Evolutionary conservation across 2,113 vertebrate genomes (phyloP).

Genomic region (Oncorhynchus kisutch): DNA sequence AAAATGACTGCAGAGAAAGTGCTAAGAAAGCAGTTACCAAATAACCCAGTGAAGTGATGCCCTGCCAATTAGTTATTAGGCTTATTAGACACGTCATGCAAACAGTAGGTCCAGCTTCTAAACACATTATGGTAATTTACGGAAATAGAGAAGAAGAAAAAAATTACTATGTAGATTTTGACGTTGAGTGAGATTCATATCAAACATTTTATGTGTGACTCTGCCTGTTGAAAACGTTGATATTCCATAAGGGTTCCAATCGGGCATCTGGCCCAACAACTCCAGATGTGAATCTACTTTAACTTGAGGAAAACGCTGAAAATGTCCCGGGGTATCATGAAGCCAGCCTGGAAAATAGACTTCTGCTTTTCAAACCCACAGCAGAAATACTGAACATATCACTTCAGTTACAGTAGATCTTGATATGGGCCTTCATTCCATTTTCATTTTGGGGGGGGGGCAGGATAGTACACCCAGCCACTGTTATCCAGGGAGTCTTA

Average conservation of each 20-base stretch:
- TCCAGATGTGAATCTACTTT: constrained; percentile 65
- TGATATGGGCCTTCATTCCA: neutral
- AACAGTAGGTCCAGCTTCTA: neutral
- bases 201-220: constrained; percentile 30
- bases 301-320: constrained; percentile 38
- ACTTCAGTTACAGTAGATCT: constrained; percentile 19
- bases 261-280: constrained; percentile 21
- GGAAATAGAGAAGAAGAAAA: neutral
- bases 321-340: constrained; percentile 27
- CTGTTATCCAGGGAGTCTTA: too few relatives aligned
- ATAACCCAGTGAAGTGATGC: neutral
- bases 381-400: constrained; percentile 21
- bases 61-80: neutral
- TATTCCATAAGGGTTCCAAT: constrained; percentile 32
- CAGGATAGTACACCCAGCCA: too few relatives aligned
- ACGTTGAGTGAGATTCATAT: constrained; percentile 25
- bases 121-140: too few relatives aligned
- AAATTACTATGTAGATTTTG: constrained; percentile 9
- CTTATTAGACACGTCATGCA: neutral
- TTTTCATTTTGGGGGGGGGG: too few relatives aligned
- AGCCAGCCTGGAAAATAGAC: constrained; percentile 44
- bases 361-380: constrained; percentile 15
- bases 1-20: too few relatives aligned
- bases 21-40: too few relatives aligned
- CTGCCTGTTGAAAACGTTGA: constrained; percentile 29